A percentile compares a stretch with the other conserved stretches of the same genome.
These are phyloP conservation scores for Orthosia cruda DNA, from an alignment of 2,888 invertebrate genomes.

Conservation along the genomic window DNA sequence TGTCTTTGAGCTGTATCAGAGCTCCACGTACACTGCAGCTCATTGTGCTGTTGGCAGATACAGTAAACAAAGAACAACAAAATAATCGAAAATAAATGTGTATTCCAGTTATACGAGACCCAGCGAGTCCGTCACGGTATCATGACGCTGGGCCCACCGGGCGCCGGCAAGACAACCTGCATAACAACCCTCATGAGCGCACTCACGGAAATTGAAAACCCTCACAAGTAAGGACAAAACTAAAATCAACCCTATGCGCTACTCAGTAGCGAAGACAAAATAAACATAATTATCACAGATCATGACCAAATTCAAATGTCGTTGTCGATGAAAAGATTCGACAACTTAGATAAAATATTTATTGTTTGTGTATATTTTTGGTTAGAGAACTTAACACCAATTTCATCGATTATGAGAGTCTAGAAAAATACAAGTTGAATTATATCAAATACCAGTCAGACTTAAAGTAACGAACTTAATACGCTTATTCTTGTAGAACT, in stretches of 20 bases:
- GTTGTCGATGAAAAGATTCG: too few species aligned
- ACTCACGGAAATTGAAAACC: conserved; percentile 96
- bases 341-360: background rate
- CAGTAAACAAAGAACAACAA: background rate
- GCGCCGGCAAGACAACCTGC: conserved; percentile 98
- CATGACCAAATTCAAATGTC: too few species aligned
- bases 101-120: conserved; percentile 96
- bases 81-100: background rate
- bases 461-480: too few species aligned
- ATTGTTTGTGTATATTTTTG: background rate
- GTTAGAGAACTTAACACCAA: background rate
- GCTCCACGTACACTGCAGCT: background rate
- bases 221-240: conserved; percentile 92
- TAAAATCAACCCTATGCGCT: too few species aligned
- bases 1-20: too few species aligned
- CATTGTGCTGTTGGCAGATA: too few species aligned
- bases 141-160: conserved; percentile 98
- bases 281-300: too few species aligned
- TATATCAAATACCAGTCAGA: too few species aligned
- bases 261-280: too few species aligned
- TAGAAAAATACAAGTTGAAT: too few species aligned
- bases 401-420: background rate
- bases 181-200: conserved; percentile 98
- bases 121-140: conserved; percentile 98
- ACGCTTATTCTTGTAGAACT: too few species aligned